phyloP scores from a whole-genome alignment of 2,113 vertebrate genomes.

The Glaucidium brasilianum region DNA sequence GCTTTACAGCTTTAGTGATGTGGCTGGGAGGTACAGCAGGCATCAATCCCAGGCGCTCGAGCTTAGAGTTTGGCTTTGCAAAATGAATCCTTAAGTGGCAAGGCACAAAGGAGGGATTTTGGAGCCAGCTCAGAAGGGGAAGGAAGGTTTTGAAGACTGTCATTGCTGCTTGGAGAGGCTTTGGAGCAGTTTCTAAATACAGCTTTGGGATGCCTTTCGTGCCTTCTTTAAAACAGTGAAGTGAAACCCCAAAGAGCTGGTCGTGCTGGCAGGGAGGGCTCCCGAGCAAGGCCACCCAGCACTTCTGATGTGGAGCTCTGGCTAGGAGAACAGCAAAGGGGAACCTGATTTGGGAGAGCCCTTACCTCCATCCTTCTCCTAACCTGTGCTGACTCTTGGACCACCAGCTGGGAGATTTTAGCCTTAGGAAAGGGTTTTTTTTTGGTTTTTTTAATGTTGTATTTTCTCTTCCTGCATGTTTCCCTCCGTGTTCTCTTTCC shows the following conservation, averaged over 20 bases:
- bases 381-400: not conserved
- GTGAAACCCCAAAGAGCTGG: not conserved
- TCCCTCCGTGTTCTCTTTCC: not conserved
- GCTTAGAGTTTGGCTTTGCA: not conserved
- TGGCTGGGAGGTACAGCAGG: accelerated
- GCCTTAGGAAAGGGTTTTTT: not conserved
- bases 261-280: not conserved
- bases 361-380: not conserved
- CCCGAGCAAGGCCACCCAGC: not conserved
- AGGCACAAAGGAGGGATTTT: not conserved
- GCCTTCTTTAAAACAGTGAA: not conserved
- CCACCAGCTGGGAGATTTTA: not conserved
- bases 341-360: accelerated
- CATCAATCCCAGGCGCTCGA: accelerated
- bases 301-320: not conserved
- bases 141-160: not conserved
- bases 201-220: not conserved
- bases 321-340: not conserved
- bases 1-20: too few relatives aligned
- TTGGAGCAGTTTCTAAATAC: not conserved
- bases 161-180: not conserved
- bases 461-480: not conserved
- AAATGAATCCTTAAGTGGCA: not conserved
- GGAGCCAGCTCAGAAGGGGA: not conserved
- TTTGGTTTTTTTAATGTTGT: not conserved